These are phyloP conservation scores for Leucoptera coffeella DNA, from an alignment of 2,888 invertebrate genomes.

Conservation along the genomic window DNA sequence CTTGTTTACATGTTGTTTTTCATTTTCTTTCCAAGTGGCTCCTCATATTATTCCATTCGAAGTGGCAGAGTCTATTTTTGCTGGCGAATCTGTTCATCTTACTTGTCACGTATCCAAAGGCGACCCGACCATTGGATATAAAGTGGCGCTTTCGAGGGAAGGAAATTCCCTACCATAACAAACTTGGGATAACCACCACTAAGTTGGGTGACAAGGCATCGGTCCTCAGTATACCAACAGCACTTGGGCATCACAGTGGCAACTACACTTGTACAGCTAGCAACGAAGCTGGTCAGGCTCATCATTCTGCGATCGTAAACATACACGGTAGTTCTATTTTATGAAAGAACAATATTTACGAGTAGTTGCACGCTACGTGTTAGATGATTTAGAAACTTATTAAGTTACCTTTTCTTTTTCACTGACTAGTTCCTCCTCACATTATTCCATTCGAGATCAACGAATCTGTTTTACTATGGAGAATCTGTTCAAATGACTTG, in stretches of 20 bases:
- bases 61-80: constrained; percentile 61
- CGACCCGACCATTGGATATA: constrained; percentile 65
- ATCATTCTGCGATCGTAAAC: constrained; percentile 50
- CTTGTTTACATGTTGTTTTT: constrained; percentile 7
- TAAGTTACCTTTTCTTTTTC: constrained; percentile 21
- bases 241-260: constrained; percentile 55
- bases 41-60: constrained; percentile 64
- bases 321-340: constrained; percentile 48
- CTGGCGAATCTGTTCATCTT: constrained; percentile 61
- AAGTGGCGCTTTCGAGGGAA: constrained; percentile 63
- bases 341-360: too few species aligned
- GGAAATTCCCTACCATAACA: constrained; percentile 50
- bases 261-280: constrained; percentile 59
- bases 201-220: constrained; percentile 51
- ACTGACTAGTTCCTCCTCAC: constrained; percentile 64
- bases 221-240: constrained; percentile 52
- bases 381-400: too few species aligned
- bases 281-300: constrained; percentile 52
- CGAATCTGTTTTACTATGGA: constrained; percentile 61
- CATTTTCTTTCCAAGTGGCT: constrained; percentile 23
- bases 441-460: constrained; percentile 61
- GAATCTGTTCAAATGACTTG: constrained; percentile 64
- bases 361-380: too few species aligned
- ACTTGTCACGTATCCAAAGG: constrained; percentile 64
- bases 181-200: constrained; percentile 45